phyloP scores from a whole-genome alignment of 2,113 vertebrate genomes.

The Brienomyrus brachyistius region DNA sequence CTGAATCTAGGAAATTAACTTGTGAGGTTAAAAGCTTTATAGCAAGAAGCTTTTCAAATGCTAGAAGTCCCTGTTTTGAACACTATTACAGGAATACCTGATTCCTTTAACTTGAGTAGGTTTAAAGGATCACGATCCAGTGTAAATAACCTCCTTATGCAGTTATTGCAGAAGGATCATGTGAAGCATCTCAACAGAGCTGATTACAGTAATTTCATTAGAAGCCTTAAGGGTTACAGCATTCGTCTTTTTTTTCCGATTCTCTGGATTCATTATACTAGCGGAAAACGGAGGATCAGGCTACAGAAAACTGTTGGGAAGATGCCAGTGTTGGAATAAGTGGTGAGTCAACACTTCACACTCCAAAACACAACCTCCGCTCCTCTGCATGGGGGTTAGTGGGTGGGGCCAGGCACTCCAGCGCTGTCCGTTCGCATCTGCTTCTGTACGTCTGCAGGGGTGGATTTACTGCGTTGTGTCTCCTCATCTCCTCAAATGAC shows the following conservation, averaged over 20 bases:
- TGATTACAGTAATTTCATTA: slow-evolving; percentile 10
- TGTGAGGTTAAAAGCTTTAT: not conserved
- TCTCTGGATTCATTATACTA: not conserved
- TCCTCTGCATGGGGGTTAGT: not conserved
- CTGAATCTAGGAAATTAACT: not conserved
- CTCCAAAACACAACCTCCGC: not conserved
- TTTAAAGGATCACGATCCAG: not conserved
- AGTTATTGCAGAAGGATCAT: not conserved
- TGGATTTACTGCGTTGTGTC: not conserved
- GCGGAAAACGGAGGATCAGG: not conserved
- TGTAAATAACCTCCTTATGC: not conserved
- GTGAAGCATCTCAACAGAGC: not conserved
- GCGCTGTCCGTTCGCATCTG: not conserved
- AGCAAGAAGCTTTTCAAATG: not conserved
- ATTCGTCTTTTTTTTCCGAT: not conserved
- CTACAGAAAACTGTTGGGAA: not conserved
- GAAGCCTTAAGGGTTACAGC: not conserved
- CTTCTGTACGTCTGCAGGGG: not conserved
- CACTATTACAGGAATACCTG: not conserved
- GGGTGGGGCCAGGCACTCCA: not conserved
- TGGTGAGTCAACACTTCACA: not conserved
- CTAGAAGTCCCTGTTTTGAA: not conserved
- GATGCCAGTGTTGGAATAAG: not conserved
- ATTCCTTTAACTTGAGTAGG: not conserved
- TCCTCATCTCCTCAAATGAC: not conserved